Evolutionary conservation across 2,113 vertebrate species (phyloP).

Genomic region (Agelaius tricolor): DNA sequence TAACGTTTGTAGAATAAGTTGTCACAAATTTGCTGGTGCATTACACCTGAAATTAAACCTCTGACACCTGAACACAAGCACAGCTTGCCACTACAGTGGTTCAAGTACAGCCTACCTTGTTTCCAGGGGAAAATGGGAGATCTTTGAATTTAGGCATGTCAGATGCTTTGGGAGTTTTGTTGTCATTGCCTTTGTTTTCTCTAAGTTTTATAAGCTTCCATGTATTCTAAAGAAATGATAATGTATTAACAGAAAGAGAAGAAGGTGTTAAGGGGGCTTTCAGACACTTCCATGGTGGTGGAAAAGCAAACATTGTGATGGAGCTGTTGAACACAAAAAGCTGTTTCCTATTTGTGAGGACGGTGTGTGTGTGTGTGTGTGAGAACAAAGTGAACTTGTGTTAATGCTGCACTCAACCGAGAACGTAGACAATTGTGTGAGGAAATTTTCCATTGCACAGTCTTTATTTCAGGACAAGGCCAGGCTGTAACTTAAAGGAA

Average conservation of each 20-base stretch:
- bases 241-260: background rate
- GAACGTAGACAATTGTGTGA: background rate
- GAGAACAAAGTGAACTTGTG: background rate
- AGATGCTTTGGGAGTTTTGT: background rate
- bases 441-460: background rate
- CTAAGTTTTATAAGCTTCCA: background rate
- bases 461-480: constrained; percentile 48
- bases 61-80: background rate
- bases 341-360: background rate
- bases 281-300: background rate
- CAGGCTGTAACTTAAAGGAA: constrained; percentile 53
- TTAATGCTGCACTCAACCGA: background rate
- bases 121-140: background rate
- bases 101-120: constrained; percentile 18
- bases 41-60: background rate
- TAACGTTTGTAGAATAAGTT: background rate
- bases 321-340: background rate
- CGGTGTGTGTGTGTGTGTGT: background rate
- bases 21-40: background rate
- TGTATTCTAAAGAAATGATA: background rate
- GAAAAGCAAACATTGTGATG: background rate
- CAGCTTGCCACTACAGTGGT: constrained; percentile 41
- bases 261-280: background rate
- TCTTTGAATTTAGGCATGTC: background rate
- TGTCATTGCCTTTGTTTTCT: background rate